Evolutionary conservation across 2,797 vertebrate genomes (phyloP).

Genomic region (Pantherophis alleghaniensis): DNA sequence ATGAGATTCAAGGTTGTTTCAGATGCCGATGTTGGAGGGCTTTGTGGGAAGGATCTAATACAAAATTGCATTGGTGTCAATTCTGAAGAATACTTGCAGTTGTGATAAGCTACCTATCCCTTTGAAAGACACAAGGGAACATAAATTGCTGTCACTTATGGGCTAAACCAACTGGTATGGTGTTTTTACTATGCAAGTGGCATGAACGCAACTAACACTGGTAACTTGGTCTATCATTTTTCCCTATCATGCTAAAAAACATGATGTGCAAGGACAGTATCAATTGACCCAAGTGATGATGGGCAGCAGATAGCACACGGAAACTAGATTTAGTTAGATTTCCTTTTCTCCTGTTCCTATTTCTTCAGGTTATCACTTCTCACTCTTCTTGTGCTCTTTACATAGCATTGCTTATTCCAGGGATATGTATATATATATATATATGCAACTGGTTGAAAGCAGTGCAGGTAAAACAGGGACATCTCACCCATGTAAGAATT

Average conservation of each 20-base stretch:
- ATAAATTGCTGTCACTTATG: not conserved
- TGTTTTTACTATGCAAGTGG: not conserved
- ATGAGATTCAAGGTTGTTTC: not conserved
- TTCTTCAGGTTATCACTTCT: not conserved
- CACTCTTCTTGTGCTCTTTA: not conserved
- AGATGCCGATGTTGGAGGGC: not conserved
- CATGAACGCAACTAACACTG: not conserved
- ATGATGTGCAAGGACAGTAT: not conserved
- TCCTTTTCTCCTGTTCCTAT: not conserved
- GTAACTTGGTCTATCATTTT: not conserved
- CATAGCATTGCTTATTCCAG: not conserved
- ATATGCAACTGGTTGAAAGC: not conserved
- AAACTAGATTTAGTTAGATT: not conserved
- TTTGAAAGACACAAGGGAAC: not conserved
- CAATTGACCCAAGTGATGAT: not conserved
- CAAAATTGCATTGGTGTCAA: not conserved
- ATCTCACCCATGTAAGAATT: not conserved
- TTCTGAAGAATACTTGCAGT: not conserved
- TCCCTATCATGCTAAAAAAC: not conserved
- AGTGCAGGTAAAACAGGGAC: not conserved
- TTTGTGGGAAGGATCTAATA: not conserved
- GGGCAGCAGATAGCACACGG: not conserved
- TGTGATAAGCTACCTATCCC: not conserved
- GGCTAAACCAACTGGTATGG: not conserved
- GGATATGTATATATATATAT: not conserved